A percentile compares a stretch with the other conserved stretches of the same genome.
Evolutionary conservation across 2,888 invertebrate genomes (phyloP).

Genomic region (Hirudinaria manillensis): DNA sequence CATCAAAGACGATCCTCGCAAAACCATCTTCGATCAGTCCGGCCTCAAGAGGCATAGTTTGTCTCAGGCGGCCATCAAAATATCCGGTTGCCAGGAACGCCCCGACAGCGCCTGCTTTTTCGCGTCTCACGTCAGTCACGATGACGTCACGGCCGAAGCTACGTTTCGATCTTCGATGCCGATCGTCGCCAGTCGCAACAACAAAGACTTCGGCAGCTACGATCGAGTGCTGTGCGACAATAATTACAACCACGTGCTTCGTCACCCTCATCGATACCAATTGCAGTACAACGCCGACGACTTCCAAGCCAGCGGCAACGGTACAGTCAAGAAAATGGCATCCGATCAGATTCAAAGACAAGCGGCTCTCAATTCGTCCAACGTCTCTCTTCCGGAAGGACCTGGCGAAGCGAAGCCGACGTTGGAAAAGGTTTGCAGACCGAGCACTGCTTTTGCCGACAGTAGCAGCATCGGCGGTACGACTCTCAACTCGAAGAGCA

Average conservation of each 20-base stretch:
- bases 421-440: too few species aligned
- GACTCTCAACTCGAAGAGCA: too few species aligned
- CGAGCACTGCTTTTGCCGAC: too few species aligned
- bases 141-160: not conserved
- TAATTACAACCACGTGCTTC: too few species aligned
- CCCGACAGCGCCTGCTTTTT: not conserved
- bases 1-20: slow-evolving; percentile 1
- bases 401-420: too few species aligned
- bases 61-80: not conserved
- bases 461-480: too few species aligned
- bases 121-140: not conserved
- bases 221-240: not conserved
- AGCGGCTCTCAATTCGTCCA: not conserved
- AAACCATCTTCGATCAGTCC: not conserved
- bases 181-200: not conserved
- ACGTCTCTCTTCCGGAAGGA: too few species aligned
- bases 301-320: not conserved
- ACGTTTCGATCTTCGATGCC: slow-evolving; percentile 10
- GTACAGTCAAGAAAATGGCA: not conserved
- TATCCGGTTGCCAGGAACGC: not conserved
- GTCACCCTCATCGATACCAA: not conserved
- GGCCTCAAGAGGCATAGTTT: not conserved
- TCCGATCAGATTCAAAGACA: not conserved
- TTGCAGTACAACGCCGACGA: not conserved
- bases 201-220: not conserved